phyloP scores from a whole-genome alignment of 2,797 vertebrate genomes.

The Spheniscus humboldti region DNA sequence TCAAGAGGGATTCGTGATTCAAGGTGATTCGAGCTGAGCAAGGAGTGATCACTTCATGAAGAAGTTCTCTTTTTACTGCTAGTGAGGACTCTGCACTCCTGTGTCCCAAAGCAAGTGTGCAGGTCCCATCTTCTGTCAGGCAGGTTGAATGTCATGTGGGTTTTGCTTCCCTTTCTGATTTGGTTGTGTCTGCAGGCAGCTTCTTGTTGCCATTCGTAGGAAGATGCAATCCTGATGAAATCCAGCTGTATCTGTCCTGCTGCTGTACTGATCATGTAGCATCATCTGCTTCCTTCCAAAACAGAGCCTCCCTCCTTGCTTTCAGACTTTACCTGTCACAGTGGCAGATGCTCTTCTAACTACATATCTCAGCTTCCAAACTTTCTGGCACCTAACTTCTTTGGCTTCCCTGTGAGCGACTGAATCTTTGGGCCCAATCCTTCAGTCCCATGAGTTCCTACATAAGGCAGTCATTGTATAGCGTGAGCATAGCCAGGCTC shows the following conservation, averaged over 20 bases:
- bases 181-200: background rate
- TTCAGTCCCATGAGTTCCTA: background rate
- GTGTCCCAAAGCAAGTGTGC: background rate
- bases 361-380: background rate
- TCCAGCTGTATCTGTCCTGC: background rate
- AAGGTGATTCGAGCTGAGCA: background rate
- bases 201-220: background rate
- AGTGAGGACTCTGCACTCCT: background rate
- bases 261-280: background rate
- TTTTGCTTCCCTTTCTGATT: background rate
- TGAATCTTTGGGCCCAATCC: background rate
- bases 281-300: background rate
- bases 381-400: background rate
- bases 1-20: background rate
- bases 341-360: background rate
- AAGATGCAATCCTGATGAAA: background rate
- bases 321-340: background rate
- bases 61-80: background rate
- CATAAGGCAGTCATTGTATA: background rate
- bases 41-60: background rate
- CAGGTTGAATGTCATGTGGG: background rate
- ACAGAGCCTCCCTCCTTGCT: background rate
- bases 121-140: background rate
- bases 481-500: background rate
- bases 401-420: background rate